Percentiles rank a stretch among this genome's conserved stretches.
phyloP scores from a whole-genome alignment of 2,888 invertebrate genomes.

The Acronicta alni region DNA sequence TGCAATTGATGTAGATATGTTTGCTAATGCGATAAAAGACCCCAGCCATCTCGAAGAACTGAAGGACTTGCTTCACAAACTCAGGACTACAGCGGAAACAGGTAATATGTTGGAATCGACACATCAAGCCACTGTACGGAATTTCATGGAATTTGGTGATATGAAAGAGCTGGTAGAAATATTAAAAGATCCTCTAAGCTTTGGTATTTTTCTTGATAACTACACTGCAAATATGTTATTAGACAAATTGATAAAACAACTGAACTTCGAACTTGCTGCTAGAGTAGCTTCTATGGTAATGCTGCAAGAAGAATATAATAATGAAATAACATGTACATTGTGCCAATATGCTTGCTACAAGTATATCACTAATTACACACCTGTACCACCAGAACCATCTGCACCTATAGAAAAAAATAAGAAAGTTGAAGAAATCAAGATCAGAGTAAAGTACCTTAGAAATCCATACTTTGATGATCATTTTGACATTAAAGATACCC shows the following conservation, averaged over 20 bases:
- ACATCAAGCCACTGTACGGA: slow-evolving; percentile 93
- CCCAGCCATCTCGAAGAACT: slow-evolving; percentile 91
- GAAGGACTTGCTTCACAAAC: slow-evolving; percentile 91
- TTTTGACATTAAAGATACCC: slow-evolving; percentile 94
- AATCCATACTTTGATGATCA: slow-evolving; percentile 97
- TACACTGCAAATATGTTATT: slow-evolving; percentile 94
- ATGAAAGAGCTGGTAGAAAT: slow-evolving; percentile 92
- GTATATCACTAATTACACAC: slow-evolving; percentile 86
- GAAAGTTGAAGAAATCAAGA: slow-evolving; percentile 91
- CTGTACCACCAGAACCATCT: slow-evolving; percentile 58
- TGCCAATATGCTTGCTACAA: slow-evolving; percentile 93
- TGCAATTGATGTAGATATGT: slow-evolving; percentile 95
- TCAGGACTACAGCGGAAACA: slow-evolving; percentile 93
- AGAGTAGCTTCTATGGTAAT: slow-evolving; percentile 94
- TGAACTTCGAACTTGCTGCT: slow-evolving; percentile 92
- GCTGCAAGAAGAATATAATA: slow-evolving; percentile 95
- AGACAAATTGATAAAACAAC: slow-evolving; percentile 92
- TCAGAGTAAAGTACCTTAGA: slow-evolving; percentile 93
- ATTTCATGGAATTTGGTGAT: slow-evolving; percentile 87
- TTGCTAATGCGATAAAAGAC: slow-evolving; percentile 91
- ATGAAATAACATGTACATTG: slow-evolving; percentile 92
- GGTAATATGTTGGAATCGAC: slow-evolving; percentile 93
- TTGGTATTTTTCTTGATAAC: slow-evolving; percentile 97
- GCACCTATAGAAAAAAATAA: slow-evolving; percentile 66
- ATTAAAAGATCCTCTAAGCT: slow-evolving; percentile 94